Evolutionary conservation across 1,140 invertebrate genomes (phyloP), one percentile per base, ranked within the genome.

Genomic region (Halesus radiatus): DNA sequence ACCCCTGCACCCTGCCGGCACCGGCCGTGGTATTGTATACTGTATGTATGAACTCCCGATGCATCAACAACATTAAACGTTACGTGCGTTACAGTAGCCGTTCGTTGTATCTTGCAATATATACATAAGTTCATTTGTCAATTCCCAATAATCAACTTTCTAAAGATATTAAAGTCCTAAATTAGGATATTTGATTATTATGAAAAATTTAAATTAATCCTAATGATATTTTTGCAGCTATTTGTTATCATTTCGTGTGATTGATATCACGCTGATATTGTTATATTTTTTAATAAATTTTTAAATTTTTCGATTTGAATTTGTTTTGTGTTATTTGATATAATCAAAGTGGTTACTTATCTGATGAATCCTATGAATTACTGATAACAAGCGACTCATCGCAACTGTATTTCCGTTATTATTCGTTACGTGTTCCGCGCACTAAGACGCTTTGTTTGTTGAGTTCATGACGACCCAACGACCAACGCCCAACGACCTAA

Each of bases 61-160:
- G 10, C 37, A 45, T 10, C 5, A 8, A 45, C 37, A 45, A 8
- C 37, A 13, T 1, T 7, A 45, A 26, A 66, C 23, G 62, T 66
- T 66, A 5, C 32, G 62, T 32, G 68, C 68, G 68, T 20, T 50
- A 52, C 20, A 53, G 37, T 50, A 37, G 16, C 23, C 68, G 45
- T 26, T 18, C 62, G 45, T 79, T 76, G 75, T 81, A 50, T 83
- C 72, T 83, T 80, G 76, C 82, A 77, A 80, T 80, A 68, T 79
- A 83, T 80, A 68, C 72, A 76, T 83, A 83, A 80, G 82, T 83
- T 83, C 76, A 76, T 80, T 81, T 80, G 82, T 80, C 79, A 83
- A 80, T 83, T 80, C 82, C 79, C 79, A 80, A 74, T 81, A 72
- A 75, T 45, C 32, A 77, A 60, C 66, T 73, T 62, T 73, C 29